phyloP scores from a whole-genome alignment of 2,797 vertebrate genomes.

The Arrhamphus sclerolepis region DNA sequence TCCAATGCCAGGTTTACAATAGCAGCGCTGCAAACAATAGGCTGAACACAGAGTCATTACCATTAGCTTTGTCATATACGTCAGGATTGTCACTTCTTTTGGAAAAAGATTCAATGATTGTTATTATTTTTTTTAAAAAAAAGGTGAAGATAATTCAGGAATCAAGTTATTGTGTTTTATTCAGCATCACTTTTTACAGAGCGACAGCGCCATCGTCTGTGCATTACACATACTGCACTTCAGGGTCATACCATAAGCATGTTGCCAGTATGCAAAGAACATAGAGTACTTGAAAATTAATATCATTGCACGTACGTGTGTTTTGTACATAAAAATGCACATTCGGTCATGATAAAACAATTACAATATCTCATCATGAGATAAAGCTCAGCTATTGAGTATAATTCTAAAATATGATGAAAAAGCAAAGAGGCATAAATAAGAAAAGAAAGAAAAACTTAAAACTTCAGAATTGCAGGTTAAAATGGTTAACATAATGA shows the following conservation, averaged over 20 bases:
- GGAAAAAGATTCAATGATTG: background rate
- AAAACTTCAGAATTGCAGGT: background rate
- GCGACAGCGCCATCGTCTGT: slow-evolving; percentile 50
- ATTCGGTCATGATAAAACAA: slow-evolving; percentile 19
- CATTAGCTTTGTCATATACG: too few species aligned
- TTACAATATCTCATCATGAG: slow-evolving; percentile 17
- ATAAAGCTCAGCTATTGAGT: slow-evolving; percentile 9
- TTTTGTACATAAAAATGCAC: slow-evolving; percentile 17
- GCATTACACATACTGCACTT: slow-evolving; percentile 40
- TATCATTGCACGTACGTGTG: background rate
- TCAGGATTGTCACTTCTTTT: background rate
- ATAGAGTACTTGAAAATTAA: slow-evolving; percentile 1
- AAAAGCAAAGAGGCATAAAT: slow-evolving; percentile 1
- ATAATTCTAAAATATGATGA: slow-evolving; percentile 17
- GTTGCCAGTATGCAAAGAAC: slow-evolving; percentile 1
- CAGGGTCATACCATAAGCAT: background rate
- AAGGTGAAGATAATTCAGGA: slow-evolving; percentile 11
- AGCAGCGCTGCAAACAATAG: slow-evolving; percentile 16
- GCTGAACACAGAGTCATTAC: slow-evolving; percentile 12
- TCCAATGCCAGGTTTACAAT: slow-evolving; percentile 19
- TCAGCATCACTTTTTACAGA: slow-evolving; percentile 35
- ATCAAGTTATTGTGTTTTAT: slow-evolving; percentile 45
- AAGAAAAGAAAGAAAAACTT: background rate
- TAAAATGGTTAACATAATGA: background rate
- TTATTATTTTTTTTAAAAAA: slow-evolving; percentile 1